Evolutionary conservation across 1,140 invertebrate genomes (phyloP), one percentile per base, ranked within the genome.

Genomic region (Dryas iulia): DNA sequence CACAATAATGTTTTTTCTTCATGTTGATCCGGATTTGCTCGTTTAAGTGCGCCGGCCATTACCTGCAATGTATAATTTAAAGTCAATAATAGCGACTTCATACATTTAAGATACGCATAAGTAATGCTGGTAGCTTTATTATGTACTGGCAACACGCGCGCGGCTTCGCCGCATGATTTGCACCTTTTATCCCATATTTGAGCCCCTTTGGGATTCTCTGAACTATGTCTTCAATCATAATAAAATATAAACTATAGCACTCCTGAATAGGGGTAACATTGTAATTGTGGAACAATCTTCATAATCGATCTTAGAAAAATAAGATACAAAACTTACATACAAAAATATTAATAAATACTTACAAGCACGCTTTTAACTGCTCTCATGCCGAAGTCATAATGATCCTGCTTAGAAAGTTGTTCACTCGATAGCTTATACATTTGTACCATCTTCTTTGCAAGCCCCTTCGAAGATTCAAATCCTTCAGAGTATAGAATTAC

Each of bases 331-430:
- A 39, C 3, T 39, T n/a, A 39, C 35, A 14, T 39, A 39, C 3
- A 54, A n/a, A n/a, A n/a, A n/a, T n/a, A n/a, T n/a, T n/a, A n/a
- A n/a, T n/a, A n/a, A n/a, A n/a, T 56, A 60, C 62, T 67, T 72
- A 88, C 93, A 71, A 95, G 72, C 69, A 97, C 94, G 63, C 94
- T 94, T 73, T 95, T 95, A 1, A 95, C 94, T 2, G 94, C 94
- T 61, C 97, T 93, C 97, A 98, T 98, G 47, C 97, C 97, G 81
- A 97, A 98, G 90, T 98, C 97, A 76, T 98, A 98, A 81, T 98
- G 97, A 86, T 98, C 96, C 87, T 98, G 97, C 72, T 97, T 96
- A 0, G 97, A 98, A 0, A 98, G 92, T 87, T 98, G 97, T 89
- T 98, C 97, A 75, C 96, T 97, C 72, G 97, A 98, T 3, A 98